These are phyloP conservation scores for Listronotus bonariensis DNA, from an alignment of 1,140 invertebrate genomes.

Conservation along the genomic window DNA sequence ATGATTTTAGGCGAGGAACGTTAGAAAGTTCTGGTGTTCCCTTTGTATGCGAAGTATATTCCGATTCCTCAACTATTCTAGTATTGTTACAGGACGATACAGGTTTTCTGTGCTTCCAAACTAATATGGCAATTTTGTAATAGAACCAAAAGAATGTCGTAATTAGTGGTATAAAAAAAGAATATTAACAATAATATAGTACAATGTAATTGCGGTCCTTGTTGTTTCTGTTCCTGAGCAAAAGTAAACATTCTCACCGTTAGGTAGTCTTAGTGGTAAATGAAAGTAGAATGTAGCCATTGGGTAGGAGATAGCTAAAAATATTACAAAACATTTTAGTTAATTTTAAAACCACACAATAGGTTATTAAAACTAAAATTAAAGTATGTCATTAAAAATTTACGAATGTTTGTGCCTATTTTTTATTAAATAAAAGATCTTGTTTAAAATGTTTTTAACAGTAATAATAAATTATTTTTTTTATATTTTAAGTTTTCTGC, in stretches of 20 bases:
- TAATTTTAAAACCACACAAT: too few relatives aligned
- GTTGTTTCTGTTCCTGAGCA: slow-evolving; percentile 30
- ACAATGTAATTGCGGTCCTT: slow-evolving; percentile 54
- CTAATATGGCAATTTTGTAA: slow-evolving; percentile 57
- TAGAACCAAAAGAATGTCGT: slow-evolving; percentile 61
- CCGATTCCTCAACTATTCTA: slow-evolving; percentile 19
- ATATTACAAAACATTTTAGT: too few relatives aligned
- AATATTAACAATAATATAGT: slow-evolving; percentile 52
- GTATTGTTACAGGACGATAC: slow-evolving; percentile 7
- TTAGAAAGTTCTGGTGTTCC: slow-evolving; percentile 34
- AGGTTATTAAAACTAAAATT: too few relatives aligned
- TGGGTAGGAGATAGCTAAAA: slow-evolving; percentile 44
- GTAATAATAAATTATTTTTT: too few relatives aligned
- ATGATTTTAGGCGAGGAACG: slow-evolving; percentile 9
- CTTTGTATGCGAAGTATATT: slow-evolving; percentile 38
- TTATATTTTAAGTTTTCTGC: too few relatives aligned
- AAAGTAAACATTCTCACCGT: slow-evolving; percentile 29
- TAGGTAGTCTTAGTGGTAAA: slow-evolving; percentile 20
- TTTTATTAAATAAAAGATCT: too few relatives aligned
- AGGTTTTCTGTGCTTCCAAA: slow-evolving; percentile 56
- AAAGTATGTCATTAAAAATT: too few relatives aligned
- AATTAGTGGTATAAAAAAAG: slow-evolving; percentile 60
- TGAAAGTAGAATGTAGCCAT: slow-evolving; percentile 43
- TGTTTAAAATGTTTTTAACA: too few relatives aligned
- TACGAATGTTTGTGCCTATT: too few relatives aligned